Percentiles rank a stretch among this genome's conserved stretches.
phyloP scores from a whole-genome alignment of 1,140 invertebrate species.

The Bombus fervidus region DNA sequence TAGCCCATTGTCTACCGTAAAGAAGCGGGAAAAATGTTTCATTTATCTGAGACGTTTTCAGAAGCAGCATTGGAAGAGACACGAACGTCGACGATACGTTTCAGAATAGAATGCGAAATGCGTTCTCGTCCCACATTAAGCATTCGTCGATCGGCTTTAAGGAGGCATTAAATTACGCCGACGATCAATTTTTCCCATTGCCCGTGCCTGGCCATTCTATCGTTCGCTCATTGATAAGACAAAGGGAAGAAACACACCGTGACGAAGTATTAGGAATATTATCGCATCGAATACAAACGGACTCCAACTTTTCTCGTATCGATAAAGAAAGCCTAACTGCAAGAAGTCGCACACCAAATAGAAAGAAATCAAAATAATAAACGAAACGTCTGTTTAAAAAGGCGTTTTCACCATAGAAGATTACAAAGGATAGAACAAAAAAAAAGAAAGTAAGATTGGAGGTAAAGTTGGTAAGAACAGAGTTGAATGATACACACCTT shows the following conservation, averaged over 20 bases:
- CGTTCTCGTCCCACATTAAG: constrained; percentile 40
- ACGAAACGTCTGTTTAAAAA: background rate
- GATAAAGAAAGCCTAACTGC: background rate
- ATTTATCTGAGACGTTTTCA: constrained; percentile 46
- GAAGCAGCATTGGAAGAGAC: constrained; percentile 12
- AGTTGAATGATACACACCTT: constrained; percentile 37
- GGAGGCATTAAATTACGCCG: constrained; percentile 33
- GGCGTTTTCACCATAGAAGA: background rate
- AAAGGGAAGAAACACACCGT: background rate
- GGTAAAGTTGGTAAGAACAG: background rate
- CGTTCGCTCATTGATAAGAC: constrained; percentile 5
- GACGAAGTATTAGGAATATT: background rate
- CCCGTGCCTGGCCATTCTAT: background rate
- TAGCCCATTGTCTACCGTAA: constrained; percentile 54
- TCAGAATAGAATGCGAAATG: constrained; percentile 37
- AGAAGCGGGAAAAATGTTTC: constrained; percentile 51
- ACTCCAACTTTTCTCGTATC: background rate
- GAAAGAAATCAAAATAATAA: background rate
- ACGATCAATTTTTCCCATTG: constrained; percentile 20
- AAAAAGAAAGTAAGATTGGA: background rate
- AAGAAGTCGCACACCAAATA: background rate
- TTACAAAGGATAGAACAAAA: background rate
- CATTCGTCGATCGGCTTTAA: constrained; percentile 42
- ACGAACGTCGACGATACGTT: constrained; percentile 19
- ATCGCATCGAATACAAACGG: background rate